Base-by-base conservation (phyloP, 2,888 invertebrate genomes). In the Caenorhabditis auriculariae region DNA sequence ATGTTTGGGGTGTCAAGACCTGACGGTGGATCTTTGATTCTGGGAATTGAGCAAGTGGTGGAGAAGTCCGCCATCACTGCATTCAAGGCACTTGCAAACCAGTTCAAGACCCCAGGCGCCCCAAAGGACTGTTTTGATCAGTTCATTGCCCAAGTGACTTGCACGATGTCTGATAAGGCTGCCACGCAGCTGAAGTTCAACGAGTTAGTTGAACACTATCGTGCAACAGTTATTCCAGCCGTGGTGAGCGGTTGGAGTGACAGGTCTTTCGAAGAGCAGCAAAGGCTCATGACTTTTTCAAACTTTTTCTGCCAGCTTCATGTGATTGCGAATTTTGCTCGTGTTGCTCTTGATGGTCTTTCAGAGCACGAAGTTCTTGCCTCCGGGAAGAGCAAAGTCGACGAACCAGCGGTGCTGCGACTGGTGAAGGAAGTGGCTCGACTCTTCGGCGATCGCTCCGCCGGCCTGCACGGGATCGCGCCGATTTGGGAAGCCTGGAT, bases 51-150 rank as follows among this genome's bases (percentile, higher is more conserved):
- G 5, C 53, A 19, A 7, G 53, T 53, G 2, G 45, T 32, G n/a
- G 53, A 53, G 19, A 53, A 53, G 28, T 53, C 53, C 2, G 53
- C 53, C 12, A 28, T 29, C 27, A 53, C 53, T 12, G 53, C 53
- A 7, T 39, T 53, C 5, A 19, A 46, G 5, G 37, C 21, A 7
- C 39, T 53, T 4, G 3, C 9, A 15, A 15, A 28, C 7, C 23
- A 46, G 2, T 15, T 6, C 5, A 12, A 23, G 9, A 12, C 46
- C 29, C 39, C 53, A n/a, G 45, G 21, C 23, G 45, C 45, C 29
- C 9, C 53, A 0, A 28, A 19, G 4, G 38, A 53, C 38, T 53
- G 45, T 27, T 46, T 53, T 12, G 24, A 52, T n/a, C 37, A 52
- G 23, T 37, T 52, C 17, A 7, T 52, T 19, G 52, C 45, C 9